These are phyloP conservation scores for Malurus splendens DNA, from an alignment of 2,797 vertebrate genomes.

Conservation along the genomic window DNA sequence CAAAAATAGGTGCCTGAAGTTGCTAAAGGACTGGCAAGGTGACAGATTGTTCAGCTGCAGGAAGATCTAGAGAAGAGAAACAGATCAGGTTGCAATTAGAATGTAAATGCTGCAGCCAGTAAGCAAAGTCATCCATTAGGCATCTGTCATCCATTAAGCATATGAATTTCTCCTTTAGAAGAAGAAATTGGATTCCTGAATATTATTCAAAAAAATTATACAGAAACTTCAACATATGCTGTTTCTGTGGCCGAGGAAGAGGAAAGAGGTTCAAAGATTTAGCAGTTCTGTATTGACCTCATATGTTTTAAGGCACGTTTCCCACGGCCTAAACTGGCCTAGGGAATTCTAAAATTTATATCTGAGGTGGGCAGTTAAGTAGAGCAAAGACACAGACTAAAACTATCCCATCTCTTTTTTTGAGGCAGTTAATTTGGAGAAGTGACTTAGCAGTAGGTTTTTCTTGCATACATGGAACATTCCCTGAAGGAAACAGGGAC, in stretches of 20 bases:
- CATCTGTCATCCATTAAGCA: background rate
- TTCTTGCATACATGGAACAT: background rate
- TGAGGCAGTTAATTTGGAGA: background rate
- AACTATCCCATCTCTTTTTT: background rate
- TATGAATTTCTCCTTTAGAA: background rate
- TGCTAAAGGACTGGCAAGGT: background rate
- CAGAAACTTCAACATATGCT: background rate
- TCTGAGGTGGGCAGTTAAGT: background rate
- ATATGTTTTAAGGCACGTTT: background rate
- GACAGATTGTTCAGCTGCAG: background rate
- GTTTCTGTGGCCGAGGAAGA: background rate
- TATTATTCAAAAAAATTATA: background rate
- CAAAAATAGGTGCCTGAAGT: background rate
- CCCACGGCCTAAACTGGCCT: background rate
- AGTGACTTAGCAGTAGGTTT: background rate
- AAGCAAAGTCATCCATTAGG: background rate
- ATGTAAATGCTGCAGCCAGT: background rate
- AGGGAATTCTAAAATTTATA: background rate
- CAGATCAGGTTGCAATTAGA: background rate
- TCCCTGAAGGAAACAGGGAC: background rate
- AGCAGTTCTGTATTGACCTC: background rate
- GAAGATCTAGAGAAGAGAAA: background rate
- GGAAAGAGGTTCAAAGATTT: background rate
- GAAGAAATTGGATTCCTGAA: background rate
- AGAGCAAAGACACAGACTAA: background rate